phyloP scores from a whole-genome alignment of 1,140 invertebrate species.

The Brachionus manjavacas region DNA sequence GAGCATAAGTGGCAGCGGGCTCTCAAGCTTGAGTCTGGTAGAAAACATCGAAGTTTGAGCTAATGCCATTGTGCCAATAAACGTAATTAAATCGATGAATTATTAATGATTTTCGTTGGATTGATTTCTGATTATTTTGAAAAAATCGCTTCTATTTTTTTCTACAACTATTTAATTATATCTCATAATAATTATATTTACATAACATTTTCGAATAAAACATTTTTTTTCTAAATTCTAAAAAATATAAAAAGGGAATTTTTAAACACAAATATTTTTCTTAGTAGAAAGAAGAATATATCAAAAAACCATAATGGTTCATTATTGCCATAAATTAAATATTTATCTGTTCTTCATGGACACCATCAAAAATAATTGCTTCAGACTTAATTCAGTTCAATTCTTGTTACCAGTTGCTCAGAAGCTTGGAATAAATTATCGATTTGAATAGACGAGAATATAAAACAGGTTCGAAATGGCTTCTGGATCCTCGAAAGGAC shows the following conservation, averaged over 20 bases:
- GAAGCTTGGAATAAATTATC: not conserved
- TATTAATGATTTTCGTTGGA: not conserved
- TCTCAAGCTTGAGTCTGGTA: not conserved
- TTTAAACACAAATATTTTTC: not conserved
- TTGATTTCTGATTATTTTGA: not conserved
- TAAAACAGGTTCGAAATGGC: not conserved
- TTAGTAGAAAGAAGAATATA: not conserved
- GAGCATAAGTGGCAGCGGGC: not conserved
- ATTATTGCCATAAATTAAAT: not conserved
- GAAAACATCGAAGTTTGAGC: slow-evolving; percentile 20
- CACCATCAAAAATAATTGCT: not conserved
- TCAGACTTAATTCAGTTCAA: not conserved
- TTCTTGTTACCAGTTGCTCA: not conserved
- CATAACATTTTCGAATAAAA: not conserved
- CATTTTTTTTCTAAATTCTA: not conserved
- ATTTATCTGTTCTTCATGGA: not conserved
- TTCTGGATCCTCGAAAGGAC: not conserved
- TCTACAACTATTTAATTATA: slow-evolving; percentile 6
- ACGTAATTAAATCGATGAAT: not conserved
- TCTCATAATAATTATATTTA: slow-evolving; percentile 7
- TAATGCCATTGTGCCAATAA: not conserved
- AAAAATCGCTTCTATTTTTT: not conserved
- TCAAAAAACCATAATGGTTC: not conserved
- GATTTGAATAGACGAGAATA: not conserved
- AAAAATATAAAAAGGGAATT: not conserved